A percentile compares a stretch with the other conserved stretches of the same genome.
Evolutionary conservation across 2,113 vertebrate species (phyloP).

Genomic region (Notechis scutatus): DNA sequence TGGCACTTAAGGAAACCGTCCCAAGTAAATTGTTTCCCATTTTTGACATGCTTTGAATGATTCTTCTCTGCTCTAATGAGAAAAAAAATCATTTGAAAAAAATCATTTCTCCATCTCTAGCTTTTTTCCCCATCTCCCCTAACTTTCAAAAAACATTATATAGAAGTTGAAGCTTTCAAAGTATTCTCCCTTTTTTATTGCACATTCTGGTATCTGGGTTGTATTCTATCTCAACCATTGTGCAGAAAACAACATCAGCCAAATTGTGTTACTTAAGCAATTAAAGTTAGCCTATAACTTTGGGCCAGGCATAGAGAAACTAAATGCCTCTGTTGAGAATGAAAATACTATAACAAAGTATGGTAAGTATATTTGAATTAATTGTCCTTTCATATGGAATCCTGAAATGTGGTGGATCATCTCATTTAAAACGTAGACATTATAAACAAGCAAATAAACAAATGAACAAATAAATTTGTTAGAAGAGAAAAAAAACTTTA

Average conservation of each 20-base stretch:
- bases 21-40: constrained; percentile 79
- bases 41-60: constrained; percentile 64
- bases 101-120: constrained; percentile 10
- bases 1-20: constrained; percentile 74
- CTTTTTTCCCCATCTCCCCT: background rate
- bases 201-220: constrained; percentile 47
- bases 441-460: background rate
- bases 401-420: background rate
- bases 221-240: background rate
- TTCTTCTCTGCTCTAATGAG: constrained; percentile 59
- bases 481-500: background rate
- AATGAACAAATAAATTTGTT: background rate
- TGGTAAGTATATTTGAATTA: background rate
- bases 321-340: background rate
- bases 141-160: constrained; percentile 52
- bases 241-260: background rate
- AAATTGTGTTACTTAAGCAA: constrained; percentile 26
- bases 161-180: constrained; percentile 47
- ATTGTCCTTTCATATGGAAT: background rate
- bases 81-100: constrained; percentile 39
- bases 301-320: background rate
- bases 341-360: background rate
- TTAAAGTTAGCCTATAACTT: background rate
- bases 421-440: constrained; percentile 7
- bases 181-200: constrained; percentile 45